A percentile compares a stretch with the other conserved stretches of the same genome.
phyloP scores from a whole-genome alignment of 2,113 vertebrate genomes.

The Lepidothrix coronata region DNA sequence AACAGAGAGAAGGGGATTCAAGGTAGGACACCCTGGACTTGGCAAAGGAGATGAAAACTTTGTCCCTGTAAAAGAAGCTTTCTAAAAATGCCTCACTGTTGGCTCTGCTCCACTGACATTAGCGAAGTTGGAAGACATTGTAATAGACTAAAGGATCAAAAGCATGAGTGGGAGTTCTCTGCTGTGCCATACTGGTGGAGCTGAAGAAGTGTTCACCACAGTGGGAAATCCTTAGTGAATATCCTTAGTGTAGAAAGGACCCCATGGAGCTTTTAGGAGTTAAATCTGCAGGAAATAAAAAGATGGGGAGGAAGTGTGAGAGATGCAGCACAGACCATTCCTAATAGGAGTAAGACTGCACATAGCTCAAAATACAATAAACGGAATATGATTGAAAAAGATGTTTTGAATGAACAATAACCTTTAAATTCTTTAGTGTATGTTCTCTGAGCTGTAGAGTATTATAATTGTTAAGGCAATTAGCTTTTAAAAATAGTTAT shows the following conservation, averaged over 20 bases:
- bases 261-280: background rate
- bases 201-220: background rate
- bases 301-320: background rate
- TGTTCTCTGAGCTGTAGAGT: conserved; percentile 46
- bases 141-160: conserved; percentile 30
- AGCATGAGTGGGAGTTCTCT: background rate
- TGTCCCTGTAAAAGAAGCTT: background rate
- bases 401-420: conserved; percentile 38
- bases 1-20: background rate
- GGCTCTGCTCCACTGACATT: conserved; percentile 14
- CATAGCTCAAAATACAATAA: conserved; percentile 2
- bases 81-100: conserved; percentile 20
- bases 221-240: conserved; percentile 32
- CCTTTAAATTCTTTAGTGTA: conserved; percentile 40
- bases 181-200: background rate
- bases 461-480: conserved; percentile 60
- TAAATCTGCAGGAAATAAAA: conserved; percentile 47
- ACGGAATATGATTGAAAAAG: background rate
- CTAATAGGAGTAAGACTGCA: conserved; percentile 38
- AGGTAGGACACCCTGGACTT: conserved; percentile 1
- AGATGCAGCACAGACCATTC: conserved; percentile 21
- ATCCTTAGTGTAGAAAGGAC: background rate
- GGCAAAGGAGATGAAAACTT: conserved; percentile 1
- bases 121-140: background rate
- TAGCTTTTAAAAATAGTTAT: conserved; percentile 68